These are phyloP conservation scores for Monodelphis domestica DNA, from an alignment of 2,797 vertebrate species.

Conservation along the genomic window DNA sequence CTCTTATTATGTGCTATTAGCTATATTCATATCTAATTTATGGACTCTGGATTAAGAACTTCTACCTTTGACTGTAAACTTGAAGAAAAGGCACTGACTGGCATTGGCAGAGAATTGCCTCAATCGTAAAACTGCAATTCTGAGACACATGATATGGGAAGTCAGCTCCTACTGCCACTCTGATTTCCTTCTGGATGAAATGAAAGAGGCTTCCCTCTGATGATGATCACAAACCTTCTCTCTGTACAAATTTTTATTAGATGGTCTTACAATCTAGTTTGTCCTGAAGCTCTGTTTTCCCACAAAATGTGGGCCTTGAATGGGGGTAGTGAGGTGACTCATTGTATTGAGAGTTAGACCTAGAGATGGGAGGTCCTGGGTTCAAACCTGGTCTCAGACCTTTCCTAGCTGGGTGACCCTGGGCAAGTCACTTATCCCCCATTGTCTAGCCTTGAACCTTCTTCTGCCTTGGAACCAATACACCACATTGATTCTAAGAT, in stretches of 20 bases:
- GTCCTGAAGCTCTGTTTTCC: background rate
- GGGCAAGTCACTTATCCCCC: too few relatives aligned
- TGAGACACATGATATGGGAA: too few relatives aligned
- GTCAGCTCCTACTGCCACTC: background rate
- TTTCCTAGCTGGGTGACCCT: too few relatives aligned
- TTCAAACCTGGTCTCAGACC: too few relatives aligned
- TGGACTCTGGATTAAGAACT: background rate
- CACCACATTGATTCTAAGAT: too few relatives aligned
- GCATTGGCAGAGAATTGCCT: background rate
- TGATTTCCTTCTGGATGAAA: background rate
- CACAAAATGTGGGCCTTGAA: background rate
- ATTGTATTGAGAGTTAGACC: too few relatives aligned
- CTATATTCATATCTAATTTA: background rate
- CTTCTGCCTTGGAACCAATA: too few relatives aligned
- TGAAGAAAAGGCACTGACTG: background rate
- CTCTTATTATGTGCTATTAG: background rate
- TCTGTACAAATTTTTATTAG: background rate
- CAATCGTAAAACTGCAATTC: too few relatives aligned
- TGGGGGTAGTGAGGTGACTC: too few relatives aligned
- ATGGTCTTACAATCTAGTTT: background rate
- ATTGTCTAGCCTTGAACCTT: too few relatives aligned
- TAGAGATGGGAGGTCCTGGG: too few relatives aligned
- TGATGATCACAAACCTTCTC: background rate
- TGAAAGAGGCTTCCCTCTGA: background rate
- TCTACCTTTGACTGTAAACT: background rate